These are phyloP conservation scores for Laterallus jamaicensis DNA, from an alignment of 2,113 vertebrate species.

Conservation along the genomic window DNA sequence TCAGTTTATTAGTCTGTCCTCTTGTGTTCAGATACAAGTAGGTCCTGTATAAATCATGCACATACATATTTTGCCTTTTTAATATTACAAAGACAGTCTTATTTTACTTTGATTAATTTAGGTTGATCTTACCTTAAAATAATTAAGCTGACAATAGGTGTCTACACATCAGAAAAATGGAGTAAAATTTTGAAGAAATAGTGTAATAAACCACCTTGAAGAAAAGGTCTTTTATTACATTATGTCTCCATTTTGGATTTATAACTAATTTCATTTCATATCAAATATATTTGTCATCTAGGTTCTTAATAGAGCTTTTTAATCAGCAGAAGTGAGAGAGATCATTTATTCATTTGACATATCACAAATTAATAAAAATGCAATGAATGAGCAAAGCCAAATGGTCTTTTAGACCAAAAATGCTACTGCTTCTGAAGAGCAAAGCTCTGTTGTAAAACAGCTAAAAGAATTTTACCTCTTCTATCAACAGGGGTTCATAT, in stretches of 20 bases:
- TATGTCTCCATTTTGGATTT: constrained; percentile 46
- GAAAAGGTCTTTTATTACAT: constrained; percentile 30
- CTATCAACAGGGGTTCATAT: not conserved
- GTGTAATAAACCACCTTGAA: not conserved
- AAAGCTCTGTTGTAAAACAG: not conserved
- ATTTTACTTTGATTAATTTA: not conserved
- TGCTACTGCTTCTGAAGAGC: not conserved
- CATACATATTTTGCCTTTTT: not conserved
- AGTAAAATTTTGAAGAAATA: not conserved
- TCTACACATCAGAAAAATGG: constrained; percentile 16
- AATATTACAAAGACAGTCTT: not conserved
- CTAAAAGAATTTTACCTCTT: no score
- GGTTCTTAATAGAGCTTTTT: constrained; percentile 31
- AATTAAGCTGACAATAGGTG: constrained; percentile 39
- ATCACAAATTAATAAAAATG: constrained; percentile 49
- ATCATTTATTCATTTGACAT: constrained; percentile 18
- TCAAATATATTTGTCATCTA: constrained; percentile 32
- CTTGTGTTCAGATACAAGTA: not conserved
- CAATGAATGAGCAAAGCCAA: not conserved
- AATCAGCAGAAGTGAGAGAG: constrained; percentile 39
- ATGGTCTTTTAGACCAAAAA: constrained; percentile 21
- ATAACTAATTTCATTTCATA: constrained; percentile 17
- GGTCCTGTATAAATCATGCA: not conserved
- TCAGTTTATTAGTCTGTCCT: not conserved
- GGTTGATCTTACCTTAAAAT: constrained; percentile 5